Conservation (phyloP, 1,140 invertebrate genomes). For the Eueides isabella region DNA sequence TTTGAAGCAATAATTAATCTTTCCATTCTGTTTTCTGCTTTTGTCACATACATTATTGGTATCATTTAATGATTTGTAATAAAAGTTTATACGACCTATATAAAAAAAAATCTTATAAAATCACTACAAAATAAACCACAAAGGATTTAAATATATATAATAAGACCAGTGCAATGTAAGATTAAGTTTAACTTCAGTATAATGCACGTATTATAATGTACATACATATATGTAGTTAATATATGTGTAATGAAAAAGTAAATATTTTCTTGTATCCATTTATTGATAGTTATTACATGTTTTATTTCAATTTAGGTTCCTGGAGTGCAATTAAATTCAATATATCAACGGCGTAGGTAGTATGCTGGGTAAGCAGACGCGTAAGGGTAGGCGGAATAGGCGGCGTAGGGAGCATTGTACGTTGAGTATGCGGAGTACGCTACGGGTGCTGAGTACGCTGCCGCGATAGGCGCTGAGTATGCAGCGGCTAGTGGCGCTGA, state of each 20-base stretch:
- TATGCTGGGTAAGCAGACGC: slow-evolving; percentile 63
- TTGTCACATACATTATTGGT: too few species aligned
- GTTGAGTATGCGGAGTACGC: slow-evolving; percentile 58
- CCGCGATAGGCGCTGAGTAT: slow-evolving; percentile 67
- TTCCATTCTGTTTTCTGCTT: too few species aligned
- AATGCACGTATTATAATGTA: too few species aligned
- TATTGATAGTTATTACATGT: not conserved
- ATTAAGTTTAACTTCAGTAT: too few species aligned
- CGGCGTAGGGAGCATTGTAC: slow-evolving; percentile 70
- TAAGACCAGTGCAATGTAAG: too few species aligned
- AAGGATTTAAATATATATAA: too few species aligned
- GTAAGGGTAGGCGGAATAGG: slow-evolving; percentile 61
- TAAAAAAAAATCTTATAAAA: too few species aligned
- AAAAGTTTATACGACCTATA: too few species aligned
- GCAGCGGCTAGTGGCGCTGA: slow-evolving; percentile 61
- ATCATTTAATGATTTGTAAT: too few species aligned
- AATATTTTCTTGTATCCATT: not conserved
- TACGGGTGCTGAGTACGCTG: slow-evolving; percentile 59
- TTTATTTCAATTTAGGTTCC: not conserved
- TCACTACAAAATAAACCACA: too few species aligned
- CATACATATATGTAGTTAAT: too few species aligned
- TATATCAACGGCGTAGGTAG: slow-evolving; percentile 46
- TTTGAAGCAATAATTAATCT: too few species aligned
- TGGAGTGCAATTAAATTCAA: not conserved
- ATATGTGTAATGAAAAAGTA: not conserved